phyloP scores from a whole-genome alignment of 2,113 vertebrate genomes.

The Oreocharis arfaki region DNA sequence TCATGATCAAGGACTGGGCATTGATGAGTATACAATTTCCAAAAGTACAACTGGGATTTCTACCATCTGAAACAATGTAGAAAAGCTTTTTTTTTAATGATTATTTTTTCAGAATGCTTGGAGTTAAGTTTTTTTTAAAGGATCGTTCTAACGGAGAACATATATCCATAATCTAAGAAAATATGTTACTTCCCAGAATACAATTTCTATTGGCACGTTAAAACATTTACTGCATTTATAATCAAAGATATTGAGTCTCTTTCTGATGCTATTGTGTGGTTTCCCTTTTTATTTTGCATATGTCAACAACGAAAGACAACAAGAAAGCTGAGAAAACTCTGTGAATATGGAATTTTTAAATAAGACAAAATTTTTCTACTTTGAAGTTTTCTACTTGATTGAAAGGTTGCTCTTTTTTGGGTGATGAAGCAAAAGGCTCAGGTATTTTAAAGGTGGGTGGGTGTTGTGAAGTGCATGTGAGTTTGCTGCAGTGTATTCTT shows the following conservation, averaged over 20 bases:
- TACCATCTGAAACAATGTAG: neutral
- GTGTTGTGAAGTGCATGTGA: neutral
- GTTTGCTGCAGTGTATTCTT: neutral
- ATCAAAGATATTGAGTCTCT: neutral
- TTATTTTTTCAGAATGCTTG: neutral
- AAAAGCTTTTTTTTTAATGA: neutral
- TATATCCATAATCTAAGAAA: neutral
- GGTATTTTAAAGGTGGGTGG: neutral
- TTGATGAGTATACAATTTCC: neutral
- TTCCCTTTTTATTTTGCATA: neutral
- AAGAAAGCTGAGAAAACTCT: neutral
- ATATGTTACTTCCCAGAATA: neutral
- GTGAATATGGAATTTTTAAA: neutral
- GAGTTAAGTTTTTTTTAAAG: neutral
- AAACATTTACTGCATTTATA: neutral
- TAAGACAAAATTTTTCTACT: neutral
- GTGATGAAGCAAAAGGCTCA: neutral
- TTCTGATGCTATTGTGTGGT: neutral
- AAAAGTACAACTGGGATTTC: neutral
- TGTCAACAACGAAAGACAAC: neutral
- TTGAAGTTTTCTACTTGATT: neutral
- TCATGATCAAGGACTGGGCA: neutral
- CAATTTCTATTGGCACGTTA: neutral
- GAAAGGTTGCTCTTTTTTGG: neutral
- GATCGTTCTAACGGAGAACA: no score